Evolutionary conservation across 2,113 vertebrate genomes (phyloP).

Genomic region (Todiramphus saurophagus): DNA sequence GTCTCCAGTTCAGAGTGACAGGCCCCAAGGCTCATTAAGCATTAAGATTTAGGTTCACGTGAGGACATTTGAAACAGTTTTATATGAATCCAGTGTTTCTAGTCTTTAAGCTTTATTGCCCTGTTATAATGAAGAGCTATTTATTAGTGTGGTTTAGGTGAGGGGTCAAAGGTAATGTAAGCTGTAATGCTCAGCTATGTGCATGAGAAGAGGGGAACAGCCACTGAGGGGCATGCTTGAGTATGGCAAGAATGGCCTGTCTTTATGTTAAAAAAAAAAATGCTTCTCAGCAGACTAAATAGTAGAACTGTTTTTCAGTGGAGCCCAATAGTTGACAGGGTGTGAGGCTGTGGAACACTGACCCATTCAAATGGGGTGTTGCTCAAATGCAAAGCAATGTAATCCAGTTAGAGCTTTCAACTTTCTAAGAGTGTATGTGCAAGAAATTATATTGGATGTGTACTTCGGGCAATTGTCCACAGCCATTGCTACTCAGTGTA

Average conservation of each 20-base stretch:
- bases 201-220: neutral
- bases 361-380: neutral
- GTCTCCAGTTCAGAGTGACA: slow-evolving; percentile 49
- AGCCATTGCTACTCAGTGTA: neutral
- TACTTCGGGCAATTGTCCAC: neutral
- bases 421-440: neutral
- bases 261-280: neutral
- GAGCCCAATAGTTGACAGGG: neutral
- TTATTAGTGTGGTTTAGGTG: slow-evolving; percentile 8
- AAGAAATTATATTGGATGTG: neutral
- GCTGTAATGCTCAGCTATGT: neutral
- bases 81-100: neutral
- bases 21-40: slow-evolving; percentile 69
- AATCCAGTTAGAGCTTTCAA: neutral
- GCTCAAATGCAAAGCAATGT: neutral
- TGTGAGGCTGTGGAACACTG: neutral
- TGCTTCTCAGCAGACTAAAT: neutral
- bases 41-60: slow-evolving; percentile 66
- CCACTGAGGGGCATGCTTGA: neutral
- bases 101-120: neutral
- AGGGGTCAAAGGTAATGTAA: neutral
- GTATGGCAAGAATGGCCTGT: neutral
- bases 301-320: neutral
- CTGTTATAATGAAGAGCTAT: neutral
- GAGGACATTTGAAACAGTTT: slow-evolving; percentile 68